Percentiles rank a stretch among this genome's conserved stretches.
These are phyloP conservation scores for Hyperoplus immaculatus DNA, from an alignment of 2,797 vertebrate species.

Conservation along the genomic window DNA sequence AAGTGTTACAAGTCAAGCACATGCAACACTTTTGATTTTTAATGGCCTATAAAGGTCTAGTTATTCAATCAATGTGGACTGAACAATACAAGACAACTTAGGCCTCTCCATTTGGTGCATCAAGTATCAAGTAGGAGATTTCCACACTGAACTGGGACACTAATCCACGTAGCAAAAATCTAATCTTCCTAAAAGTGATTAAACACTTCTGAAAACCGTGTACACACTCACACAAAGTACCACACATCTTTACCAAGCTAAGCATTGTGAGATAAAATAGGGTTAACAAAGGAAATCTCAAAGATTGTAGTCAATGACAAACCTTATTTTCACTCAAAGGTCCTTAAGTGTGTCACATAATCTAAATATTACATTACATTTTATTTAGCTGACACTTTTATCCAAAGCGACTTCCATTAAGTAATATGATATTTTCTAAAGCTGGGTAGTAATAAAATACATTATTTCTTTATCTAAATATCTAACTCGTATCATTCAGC, in stretches of 20 bases:
- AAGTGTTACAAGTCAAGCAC: conserved; percentile 52
- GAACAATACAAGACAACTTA: conserved; percentile 44
- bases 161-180: conserved; percentile 41
- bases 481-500: background rate
- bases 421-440: too few species aligned
- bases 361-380: background rate
- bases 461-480: background rate
- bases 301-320: conserved; percentile 6
- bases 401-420: too few species aligned
- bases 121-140: conserved; percentile 49
- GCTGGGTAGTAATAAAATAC: too few species aligned
- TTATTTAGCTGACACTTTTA: too few species aligned
- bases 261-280: conserved; percentile 20
- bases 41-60: conserved; percentile 30
- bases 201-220: conserved; percentile 37
- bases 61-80: conserved; percentile 48
- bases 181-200: conserved; percentile 61
- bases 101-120: conserved; percentile 31
- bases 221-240: conserved; percentile 14
- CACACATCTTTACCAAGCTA: conserved; percentile 18
- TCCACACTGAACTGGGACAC: conserved; percentile 46
- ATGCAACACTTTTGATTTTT: conserved; percentile 48
- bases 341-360: conserved; percentile 6
- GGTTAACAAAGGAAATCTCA: background rate
- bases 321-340: conserved; percentile 7